Base-by-base conservation (phyloP, 2,797 vertebrate genomes). In the Enteromius argenteus region DNA sequence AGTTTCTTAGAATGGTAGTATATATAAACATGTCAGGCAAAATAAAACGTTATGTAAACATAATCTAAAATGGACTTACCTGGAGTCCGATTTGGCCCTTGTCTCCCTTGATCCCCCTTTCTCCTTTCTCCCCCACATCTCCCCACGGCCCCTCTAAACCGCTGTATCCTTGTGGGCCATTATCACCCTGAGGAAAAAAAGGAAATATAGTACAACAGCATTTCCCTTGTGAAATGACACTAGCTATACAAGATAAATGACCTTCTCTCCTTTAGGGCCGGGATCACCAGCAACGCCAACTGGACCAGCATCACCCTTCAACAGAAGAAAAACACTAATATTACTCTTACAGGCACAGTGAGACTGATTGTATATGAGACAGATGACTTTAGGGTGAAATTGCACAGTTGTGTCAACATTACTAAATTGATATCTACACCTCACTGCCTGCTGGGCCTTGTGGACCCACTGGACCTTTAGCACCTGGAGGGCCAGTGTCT, bases 121-220 rank as follows among this genome's bases (percentile, higher is more conserved):
- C 84, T 19, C 97, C 96, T 14, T 86, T 90, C 30, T 92, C 86
- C 30, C 97, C 97, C 0, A 90, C 86, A 11, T 84, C 82, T 66
- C 96, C 96, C 93, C 94, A 94, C 0, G 90, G 88, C 0, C 97
- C 97, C 0, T 96, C 94, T 3, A 72, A 87, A 77, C 96, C 97
- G 74, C 93, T 88, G 71, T 92, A 86, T 58, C 97, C 97, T 5
- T 17, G 85, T 60, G 87, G 90, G n/a, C 97, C 97, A 30, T 90
- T 4, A 0, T 87, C 90, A 30, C 97, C 97, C 97, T 98, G 90
- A n/a, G 6, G 46, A 82, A 60, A 86, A 85, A 30, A 81, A 66
- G 37, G 14, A 72, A 53, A 19, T 42, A 30, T 42, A 80, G 14
- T 42, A 30, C 10, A 81, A 42, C 46, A 44, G 2, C 30, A 37